These are phyloP conservation scores for Myopa tessellatipennis DNA, from an alignment of 2,888 invertebrate species.

Conservation along the genomic window DNA sequence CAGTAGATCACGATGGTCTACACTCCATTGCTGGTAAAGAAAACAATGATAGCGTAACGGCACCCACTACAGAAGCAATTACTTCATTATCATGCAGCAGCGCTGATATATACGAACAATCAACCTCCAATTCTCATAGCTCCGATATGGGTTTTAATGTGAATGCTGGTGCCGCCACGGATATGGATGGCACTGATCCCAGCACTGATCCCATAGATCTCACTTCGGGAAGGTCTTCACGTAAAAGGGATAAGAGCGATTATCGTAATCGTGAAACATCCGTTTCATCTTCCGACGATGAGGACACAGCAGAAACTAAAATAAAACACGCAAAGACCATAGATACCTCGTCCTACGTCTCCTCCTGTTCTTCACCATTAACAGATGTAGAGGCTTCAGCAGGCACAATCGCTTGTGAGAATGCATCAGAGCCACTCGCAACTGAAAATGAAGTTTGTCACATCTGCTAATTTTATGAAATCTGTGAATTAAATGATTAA, in stretches of 20 bases:
- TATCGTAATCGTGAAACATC: slow-evolving; percentile 19
- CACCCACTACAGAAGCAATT: not conserved
- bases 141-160: slow-evolving; percentile 11
- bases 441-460: not conserved
- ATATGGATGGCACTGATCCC: not conserved
- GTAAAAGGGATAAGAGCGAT: not conserved
- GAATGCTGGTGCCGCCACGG: not conserved
- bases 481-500: not conserved
- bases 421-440: not conserved
- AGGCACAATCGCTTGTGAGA: no score
- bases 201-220: slow-evolving; percentile 4
- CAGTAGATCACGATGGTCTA: not conserved
- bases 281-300: slow-evolving; percentile 34
- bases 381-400: not conserved
- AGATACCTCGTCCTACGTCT: not conserved
- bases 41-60: not conserved
- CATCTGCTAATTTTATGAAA: not conserved
- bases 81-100: slow-evolving; percentile 7
- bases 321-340: not conserved
- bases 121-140: not conserved
- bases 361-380: not conserved
- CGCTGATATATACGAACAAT: not conserved
- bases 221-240: slow-evolving; percentile 5
- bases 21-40: not conserved
- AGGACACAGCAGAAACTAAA: slow-evolving; percentile 21